Base-by-base conservation (phyloP, 37 sponge, comb jelly and placozoan species). In the Cliona cf. orientalis region DNA sequence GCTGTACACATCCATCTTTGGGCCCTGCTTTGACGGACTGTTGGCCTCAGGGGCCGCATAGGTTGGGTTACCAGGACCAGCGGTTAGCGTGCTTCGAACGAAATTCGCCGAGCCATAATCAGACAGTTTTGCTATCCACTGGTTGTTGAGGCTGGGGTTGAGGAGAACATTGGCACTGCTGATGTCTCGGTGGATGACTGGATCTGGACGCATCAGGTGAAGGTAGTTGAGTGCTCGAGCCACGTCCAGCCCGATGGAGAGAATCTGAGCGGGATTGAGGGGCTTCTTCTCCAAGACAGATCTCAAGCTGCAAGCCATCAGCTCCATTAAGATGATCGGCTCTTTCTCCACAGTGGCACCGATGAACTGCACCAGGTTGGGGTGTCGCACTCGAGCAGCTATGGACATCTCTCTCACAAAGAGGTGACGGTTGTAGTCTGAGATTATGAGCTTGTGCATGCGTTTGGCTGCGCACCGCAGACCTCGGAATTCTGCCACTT, bases 61-160 rank as follows among this genome's bases (percentile, higher is more conserved):
- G 64, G 59, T 26, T n/a, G 60, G 73, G 36, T 58, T 76, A 7
- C 89, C 89, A 29, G 82, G 72, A 38, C 78, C 63, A 45, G 31
- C 33, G 4, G 89, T 75, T 31, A 36, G 11, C 25, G 42, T 58
- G 12, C 23, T 26, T 31, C 80, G 64, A 45, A 55, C 23, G 41
- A 85, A 85, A 49, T 82, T 91, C 53, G 86, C 86, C 46, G 91
- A 77, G 26, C 91, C 91, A 76, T 59, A 91, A 53, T 91, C 91
- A 31, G 85, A 80, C n/a, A 91, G 59, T 71, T 91, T 91, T 62
- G 91, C 86, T 29, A 57, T 35, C 86, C 86, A 85, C 14, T 28
- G 60, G 36, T 74, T 38, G 35, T 23, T 28, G 32, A 75, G 66
- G 6, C 12, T 25, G 31, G 69, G 53, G 45, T 81, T 46, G 35